Base-by-base conservation (phyloP, 2,888 invertebrate genomes). In the Nineta flava region DNA sequence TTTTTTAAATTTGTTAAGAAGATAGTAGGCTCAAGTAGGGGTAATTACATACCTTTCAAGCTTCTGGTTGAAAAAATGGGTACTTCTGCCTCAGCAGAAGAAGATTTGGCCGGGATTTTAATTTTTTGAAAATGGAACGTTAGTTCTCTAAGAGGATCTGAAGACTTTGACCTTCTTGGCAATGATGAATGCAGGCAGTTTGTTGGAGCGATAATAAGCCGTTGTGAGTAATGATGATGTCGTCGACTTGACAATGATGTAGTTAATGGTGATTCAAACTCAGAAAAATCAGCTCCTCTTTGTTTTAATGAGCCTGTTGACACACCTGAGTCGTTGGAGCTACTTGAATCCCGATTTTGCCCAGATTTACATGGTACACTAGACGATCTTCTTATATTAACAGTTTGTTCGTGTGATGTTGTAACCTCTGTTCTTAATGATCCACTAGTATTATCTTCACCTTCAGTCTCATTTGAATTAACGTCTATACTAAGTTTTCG, bases 271-370 rank as follows among this genome's bases (percentile, higher is more conserved):
- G 77, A 70, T 65, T 83, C 83, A 57, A 81, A 83, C 53, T 81
- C 81, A 47, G 74, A 74, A 53, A 77, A 77, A 51, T 80, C 80
- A 9, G 70, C 72, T 3, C 70, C 73, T 38, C 76, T 70, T 53
- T 79, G 78, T 57, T 77, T 77, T 42, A 79, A 60, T 1, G 81
- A 81, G 49, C 79, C 79, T 26, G 79, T 80, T 0, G 81, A 83
- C 0, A 87, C 86, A 2, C 87, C 87, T 0, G 86, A 86, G 62
- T 87, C 87, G 60, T 86, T 86, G 13, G 86, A 86, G 59, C 85
- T 84, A 3, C 86, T 85, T 0, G 86, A 87, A 61, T 87, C 87
- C 51, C 87, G 72, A 60, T 87, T 87, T 15, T 77, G 79, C 3
- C 76, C 77, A 13, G 80, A 76, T 61, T 87, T 87, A 59, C 86